phyloP scores from a whole-genome alignment of 2,888 invertebrate species.

The Lasiommata megera region DNA sequence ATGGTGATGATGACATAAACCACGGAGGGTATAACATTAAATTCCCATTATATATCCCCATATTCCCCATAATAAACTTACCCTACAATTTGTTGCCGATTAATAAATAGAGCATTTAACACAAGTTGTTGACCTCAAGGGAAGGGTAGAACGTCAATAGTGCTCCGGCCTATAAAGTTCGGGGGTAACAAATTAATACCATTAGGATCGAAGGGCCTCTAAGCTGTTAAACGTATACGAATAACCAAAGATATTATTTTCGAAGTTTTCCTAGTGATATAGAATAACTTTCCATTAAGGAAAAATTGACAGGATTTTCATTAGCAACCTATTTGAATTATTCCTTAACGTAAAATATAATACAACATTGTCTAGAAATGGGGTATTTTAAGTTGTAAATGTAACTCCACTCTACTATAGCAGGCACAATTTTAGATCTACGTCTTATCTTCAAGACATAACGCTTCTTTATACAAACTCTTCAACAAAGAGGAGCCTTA shows the following conservation, averaged over 20 bases:
- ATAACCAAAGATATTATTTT: neutral
- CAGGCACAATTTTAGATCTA: neutral
- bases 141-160: slow-evolving; percentile 11
- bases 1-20: too few relatives aligned
- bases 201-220: slow-evolving; percentile 2
- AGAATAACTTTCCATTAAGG: too few relatives aligned
- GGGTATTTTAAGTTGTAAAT: too few relatives aligned
- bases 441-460: neutral
- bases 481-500: slow-evolving; percentile 5
- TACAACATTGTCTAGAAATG: too few relatives aligned
- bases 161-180: slow-evolving; percentile 7
- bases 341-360: too few relatives aligned
- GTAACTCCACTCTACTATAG: too few relatives aligned
- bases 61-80: too few relatives aligned
- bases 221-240: neutral
- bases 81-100: neutral
- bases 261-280: neutral
- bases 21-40: too few relatives aligned
- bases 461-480: neutral
- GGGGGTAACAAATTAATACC: slow-evolving; percentile 8
- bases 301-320: too few relatives aligned
- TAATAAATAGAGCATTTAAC: slow-evolving; percentile 9
- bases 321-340: too few relatives aligned
- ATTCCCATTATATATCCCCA: too few relatives aligned
- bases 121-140: slow-evolving; percentile 5